Conservation (phyloP, 2,888 invertebrate species). For the Drosophila trichaetosa region DNA sequence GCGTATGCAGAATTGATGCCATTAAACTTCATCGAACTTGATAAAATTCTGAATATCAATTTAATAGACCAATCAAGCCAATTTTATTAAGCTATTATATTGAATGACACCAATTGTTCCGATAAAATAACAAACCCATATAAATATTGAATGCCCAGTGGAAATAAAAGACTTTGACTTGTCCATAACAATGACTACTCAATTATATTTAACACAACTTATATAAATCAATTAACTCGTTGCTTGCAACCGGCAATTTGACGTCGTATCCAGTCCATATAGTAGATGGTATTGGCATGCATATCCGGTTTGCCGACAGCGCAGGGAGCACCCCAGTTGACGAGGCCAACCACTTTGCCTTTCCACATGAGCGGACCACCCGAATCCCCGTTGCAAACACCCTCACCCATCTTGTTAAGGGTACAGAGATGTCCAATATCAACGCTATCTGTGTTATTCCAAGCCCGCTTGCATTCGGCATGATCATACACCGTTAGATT, state of each 20-base stretch:
- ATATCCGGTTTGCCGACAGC: conserved; percentile 79
- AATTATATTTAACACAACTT: neutral
- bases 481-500: conserved; percentile 86
- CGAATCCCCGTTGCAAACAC: conserved; percentile 83
- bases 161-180: conserved; percentile 4
- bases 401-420: conserved; percentile 86
- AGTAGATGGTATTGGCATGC: conserved; percentile 76
- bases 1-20: neutral
- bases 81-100: conserved; percentile 18
- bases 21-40: neutral
- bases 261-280: conserved; percentile 74
- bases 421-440: conserved; percentile 87
- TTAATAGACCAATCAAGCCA: neutral
- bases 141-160: conserved; percentile 24
- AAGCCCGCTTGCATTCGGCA: conserved; percentile 85
- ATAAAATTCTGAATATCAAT: neutral
- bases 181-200: neutral
- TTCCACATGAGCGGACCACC: conserved; percentile 78
- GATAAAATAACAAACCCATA: conserved; percentile 50
- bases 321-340: conserved; percentile 82
- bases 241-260: conserved; percentile 57
- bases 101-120: conserved; percentile 1
- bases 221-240: conserved; percentile 30
- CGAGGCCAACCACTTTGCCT: conserved; percentile 72
- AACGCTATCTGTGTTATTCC: conserved; percentile 85